Conservation (phyloP, 1,140 invertebrate species). For the Octopus sinensis region DNA sequence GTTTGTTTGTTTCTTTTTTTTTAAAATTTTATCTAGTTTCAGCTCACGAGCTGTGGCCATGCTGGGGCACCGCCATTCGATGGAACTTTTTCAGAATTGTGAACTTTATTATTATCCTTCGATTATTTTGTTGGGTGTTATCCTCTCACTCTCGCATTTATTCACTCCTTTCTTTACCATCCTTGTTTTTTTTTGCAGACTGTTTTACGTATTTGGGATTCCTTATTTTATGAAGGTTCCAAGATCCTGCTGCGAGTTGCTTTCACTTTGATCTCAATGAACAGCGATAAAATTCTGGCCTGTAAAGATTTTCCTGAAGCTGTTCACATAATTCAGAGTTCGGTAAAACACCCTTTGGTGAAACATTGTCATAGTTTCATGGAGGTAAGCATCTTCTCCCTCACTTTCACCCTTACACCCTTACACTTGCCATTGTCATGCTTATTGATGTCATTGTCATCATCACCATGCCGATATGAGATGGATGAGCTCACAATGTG, state of each 20-base stretch:
- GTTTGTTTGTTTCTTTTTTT: no score
- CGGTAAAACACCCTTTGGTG: conserved; percentile 70
- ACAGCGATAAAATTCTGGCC: conserved; percentile 68
- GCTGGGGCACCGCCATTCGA: no score
- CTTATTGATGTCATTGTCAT: neutral
- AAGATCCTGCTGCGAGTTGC: conserved; percentile 85
- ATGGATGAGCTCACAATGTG: neutral
- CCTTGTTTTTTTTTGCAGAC: conserved; percentile 62
- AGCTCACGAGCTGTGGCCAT: no score
- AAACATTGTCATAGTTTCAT: conserved; percentile 82
- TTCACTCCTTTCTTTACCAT: neutral
- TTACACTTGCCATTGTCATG: conserved; percentile 15
- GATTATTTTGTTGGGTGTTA: no score
- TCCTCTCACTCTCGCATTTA: no score
- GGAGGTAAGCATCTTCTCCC: conserved; percentile 63
- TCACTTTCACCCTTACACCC: conserved; percentile 6
- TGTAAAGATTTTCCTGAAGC: conserved; percentile 74
- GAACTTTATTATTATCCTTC: no score
- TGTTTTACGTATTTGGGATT: conserved; percentile 89
- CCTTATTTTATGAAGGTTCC: conserved; percentile 87
- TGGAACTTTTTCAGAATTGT: no score
- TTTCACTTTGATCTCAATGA: conserved; percentile 75
- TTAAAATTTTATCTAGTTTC: no score
- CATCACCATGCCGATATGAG: neutral
- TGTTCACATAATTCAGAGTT: conserved; percentile 74